A percentile compares a stretch with the other conserved stretches of the same genome.
Conservation (phyloP, 1,140 invertebrate genomes). For the Anoplophora glabripennis region DNA sequence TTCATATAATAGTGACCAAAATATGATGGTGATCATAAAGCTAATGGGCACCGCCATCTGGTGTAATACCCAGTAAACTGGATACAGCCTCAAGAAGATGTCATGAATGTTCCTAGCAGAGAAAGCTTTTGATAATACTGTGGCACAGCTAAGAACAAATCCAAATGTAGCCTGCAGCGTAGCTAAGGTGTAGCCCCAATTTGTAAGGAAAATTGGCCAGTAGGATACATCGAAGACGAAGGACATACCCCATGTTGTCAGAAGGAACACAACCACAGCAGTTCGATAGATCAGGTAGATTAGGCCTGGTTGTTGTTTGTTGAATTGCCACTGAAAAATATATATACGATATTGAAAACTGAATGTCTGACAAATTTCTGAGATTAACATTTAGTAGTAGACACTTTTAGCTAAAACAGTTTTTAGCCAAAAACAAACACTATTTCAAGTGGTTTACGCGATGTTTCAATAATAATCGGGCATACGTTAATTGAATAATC, state of each 20-base stretch:
- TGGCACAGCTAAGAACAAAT: slow-evolving; percentile 41
- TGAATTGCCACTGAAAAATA: slow-evolving; percentile 51
- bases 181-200: slow-evolving; percentile 66
- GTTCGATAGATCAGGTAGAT: slow-evolving; percentile 57
- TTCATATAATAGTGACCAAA: slow-evolving; percentile 62
- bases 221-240: slow-evolving; percentile 52
- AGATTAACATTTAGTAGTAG: no score
- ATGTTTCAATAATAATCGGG: no score
- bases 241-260: slow-evolving; percentile 40
- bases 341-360: no score
- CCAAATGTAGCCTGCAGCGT: slow-evolving; percentile 50
- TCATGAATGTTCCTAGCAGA: slow-evolving; percentile 27
- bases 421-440: no score
- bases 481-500: no score
- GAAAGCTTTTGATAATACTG: slow-evolving; percentile 47
- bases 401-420: no score
- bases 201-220: slow-evolving; percentile 68
- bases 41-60: slow-evolving; percentile 57
- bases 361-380: no score
- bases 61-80: slow-evolving; percentile 61
- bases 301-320: slow-evolving; percentile 45
- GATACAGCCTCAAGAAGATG: slow-evolving; percentile 49
- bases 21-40: slow-evolving; percentile 60
- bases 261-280: slow-evolving; percentile 52
- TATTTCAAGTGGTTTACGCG: no score